Conservation (phyloP, 1,140 invertebrate genomes). For the Eciton burchellii region DNA sequence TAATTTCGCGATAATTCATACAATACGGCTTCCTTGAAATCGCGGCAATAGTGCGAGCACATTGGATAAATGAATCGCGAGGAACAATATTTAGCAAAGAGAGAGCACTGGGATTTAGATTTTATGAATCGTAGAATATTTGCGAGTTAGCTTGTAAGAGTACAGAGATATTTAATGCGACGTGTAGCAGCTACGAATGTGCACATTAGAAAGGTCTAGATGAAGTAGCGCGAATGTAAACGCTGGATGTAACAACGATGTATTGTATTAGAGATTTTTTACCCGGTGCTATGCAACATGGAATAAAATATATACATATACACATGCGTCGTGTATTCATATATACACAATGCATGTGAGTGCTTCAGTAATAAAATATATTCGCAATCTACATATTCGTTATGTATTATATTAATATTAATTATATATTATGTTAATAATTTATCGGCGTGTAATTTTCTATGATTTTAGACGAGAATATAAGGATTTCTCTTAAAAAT, state of each 20-base stretch:
- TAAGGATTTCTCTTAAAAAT: not conserved
- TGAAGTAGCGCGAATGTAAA: slow-evolving; percentile 10
- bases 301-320: slow-evolving; percentile 46
- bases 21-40: not conserved
- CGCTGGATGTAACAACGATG: slow-evolving; percentile 44
- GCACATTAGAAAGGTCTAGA: not conserved
- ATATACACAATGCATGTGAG: slow-evolving; percentile 31
- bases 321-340: no score
- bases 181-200: slow-evolving; percentile 1
- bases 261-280: slow-evolving; percentile 62
- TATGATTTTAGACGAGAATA: not conserved
- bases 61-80: not conserved
- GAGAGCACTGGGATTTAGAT: not conserved
- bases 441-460: not conserved
- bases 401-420: no score
- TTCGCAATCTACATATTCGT: no score
- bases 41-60: not conserved
- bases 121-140: slow-evolving; percentile 15
- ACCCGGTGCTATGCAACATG: slow-evolving; percentile 62
- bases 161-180: slow-evolving; percentile 21
- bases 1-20: slow-evolving; percentile 52
- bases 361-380: slow-evolving; percentile 39
- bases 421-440: no score
- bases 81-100: slow-evolving; percentile 27
- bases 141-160: slow-evolving; percentile 17